These are phyloP conservation scores for Nyctibius grandis DNA, from an alignment of 2,797 vertebrate species.

Conservation along the genomic window DNA sequence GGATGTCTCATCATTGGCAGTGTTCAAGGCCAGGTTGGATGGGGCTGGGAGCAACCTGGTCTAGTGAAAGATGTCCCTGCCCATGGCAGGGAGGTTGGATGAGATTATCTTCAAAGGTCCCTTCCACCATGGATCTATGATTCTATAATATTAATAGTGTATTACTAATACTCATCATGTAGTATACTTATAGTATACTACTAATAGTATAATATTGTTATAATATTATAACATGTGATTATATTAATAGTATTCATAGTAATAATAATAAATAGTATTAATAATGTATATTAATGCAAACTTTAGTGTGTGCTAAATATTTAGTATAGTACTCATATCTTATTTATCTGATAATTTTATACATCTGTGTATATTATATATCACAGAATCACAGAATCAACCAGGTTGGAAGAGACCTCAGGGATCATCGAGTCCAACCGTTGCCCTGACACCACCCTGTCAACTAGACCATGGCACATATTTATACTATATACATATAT, in stretches of 20 bases:
- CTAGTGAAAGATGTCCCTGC: neutral
- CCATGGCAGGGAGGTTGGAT: accelerated
- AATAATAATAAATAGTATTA: neutral
- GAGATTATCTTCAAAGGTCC: neutral
- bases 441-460: too few species aligned
- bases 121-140: neutral
- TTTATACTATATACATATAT: neutral
- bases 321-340: neutral
- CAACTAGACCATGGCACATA: too few species aligned
- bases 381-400: too few species aligned
- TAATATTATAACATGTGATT: neutral
- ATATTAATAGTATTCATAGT: neutral
- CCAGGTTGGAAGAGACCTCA: too few species aligned
- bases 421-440: too few species aligned
- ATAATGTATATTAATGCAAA: neutral
- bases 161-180: neutral
- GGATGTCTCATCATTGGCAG: neutral
- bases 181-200: neutral
- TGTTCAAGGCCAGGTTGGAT: neutral
- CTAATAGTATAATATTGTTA: neutral
- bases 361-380: neutral
- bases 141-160: neutral
- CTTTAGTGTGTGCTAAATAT: neutral
- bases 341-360: neutral
- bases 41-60: neutral